Evolutionary conservation across 2,797 vertebrate genomes (phyloP).

Genomic region (Sarcoramphus papa): DNA sequence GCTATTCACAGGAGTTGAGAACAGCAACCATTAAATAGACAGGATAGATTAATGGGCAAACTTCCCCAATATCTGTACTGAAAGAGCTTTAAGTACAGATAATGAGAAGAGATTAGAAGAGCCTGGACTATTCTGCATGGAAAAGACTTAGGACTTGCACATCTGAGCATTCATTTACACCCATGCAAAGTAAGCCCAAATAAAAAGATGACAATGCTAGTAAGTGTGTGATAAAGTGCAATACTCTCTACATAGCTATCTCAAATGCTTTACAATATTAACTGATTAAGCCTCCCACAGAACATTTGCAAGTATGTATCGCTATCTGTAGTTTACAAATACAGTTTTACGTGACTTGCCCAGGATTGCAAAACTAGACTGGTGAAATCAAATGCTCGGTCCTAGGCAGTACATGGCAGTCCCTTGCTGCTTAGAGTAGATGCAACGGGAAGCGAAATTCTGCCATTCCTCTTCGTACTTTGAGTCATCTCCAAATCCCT

Average conservation of each 20-base stretch:
- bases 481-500: neutral
- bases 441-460: neutral
- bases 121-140: neutral
- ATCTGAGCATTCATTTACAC: neutral
- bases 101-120: neutral
- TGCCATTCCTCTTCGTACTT: neutral
- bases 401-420: neutral
- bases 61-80: neutral
- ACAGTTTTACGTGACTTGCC: neutral
- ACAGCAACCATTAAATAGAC: neutral
- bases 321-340: neutral
- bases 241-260: neutral
- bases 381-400: neutral
- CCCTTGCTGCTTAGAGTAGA: neutral
- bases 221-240: neutral
- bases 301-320: neutral
- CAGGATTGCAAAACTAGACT: neutral
- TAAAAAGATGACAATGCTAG: neutral
- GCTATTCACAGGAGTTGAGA: neutral
- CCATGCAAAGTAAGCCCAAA: neutral
- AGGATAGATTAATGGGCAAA: neutral
- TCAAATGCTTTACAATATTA: conserved; percentile 15
- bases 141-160: neutral
- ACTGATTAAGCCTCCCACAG: conserved; percentile 7
- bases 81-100: neutral